Evolutionary conservation across 30 jellyfish, hydroid and myxozoan genomes (phyloP).

Genomic region (Rhopilema esculentum): DNA sequence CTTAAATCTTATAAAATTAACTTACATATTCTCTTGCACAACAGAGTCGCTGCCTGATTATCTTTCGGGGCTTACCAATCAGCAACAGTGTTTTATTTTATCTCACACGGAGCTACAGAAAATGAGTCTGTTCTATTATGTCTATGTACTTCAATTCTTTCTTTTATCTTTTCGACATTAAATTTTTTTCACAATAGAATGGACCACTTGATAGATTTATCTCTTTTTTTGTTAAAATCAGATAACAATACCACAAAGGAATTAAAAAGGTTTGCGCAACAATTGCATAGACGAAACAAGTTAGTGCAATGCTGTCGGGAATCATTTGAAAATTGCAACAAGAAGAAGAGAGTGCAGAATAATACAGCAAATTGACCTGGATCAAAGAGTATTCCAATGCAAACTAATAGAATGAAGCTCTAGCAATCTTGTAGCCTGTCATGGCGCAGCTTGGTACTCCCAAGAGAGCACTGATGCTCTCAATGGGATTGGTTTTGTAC

Average conservation of each 20-base stretch:
- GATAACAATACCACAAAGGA: not conserved
- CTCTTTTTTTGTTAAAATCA: not conserved
- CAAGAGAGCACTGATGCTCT: conserved; percentile 25
- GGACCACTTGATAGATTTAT: too few relatives aligned
- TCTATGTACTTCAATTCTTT: not conserved
- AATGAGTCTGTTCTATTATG: not conserved
- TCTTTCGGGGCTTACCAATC: not conserved
- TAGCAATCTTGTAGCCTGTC: too few relatives aligned
- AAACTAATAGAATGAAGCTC: too few relatives aligned
- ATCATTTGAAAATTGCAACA: too few relatives aligned
- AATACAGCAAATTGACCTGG: not conserved
- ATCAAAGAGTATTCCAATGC: too few relatives aligned
- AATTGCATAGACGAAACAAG: not conserved
- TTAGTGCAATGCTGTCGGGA: too few relatives aligned
- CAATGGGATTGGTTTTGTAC: conserved; percentile 33
- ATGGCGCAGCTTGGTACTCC: conserved; percentile 42
- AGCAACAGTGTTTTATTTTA: not conserved
- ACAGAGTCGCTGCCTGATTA: too few relatives aligned
- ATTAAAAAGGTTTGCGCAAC: not conserved
- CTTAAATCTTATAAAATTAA: too few relatives aligned
- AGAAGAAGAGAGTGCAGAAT: not conserved
- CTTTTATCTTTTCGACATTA: too few relatives aligned
- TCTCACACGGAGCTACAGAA: not conserved
- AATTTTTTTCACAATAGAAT: not conserved
- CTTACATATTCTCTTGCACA: too few relatives aligned